These are phyloP conservation scores for Psittacus erithacus DNA, from an alignment of 2,113 vertebrate species.

Conservation along the genomic window DNA sequence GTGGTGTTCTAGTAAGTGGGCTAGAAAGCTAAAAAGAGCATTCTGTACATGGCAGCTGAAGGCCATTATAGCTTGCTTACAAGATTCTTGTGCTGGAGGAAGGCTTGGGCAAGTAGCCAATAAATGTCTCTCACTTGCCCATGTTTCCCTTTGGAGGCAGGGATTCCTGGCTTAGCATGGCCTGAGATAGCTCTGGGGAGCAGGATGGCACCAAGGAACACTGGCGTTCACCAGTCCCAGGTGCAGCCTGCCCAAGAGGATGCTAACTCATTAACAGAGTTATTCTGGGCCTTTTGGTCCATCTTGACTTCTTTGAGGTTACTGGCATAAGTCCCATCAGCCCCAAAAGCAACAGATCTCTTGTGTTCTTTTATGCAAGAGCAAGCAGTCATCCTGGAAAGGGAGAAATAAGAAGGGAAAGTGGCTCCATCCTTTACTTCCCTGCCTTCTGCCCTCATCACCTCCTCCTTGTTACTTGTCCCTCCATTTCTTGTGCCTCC, in stretches of 20 bases:
- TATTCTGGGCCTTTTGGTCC: neutral
- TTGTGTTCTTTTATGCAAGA: neutral
- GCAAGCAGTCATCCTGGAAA: neutral
- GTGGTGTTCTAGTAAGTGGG: neutral
- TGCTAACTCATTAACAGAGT: neutral
- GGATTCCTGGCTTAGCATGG: neutral
- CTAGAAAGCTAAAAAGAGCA: conserved; percentile 42
- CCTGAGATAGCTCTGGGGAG: neutral
- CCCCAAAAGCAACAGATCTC: neutral
- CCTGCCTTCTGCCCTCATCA: neutral
- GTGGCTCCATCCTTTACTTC: neutral
- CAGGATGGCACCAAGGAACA: neutral
- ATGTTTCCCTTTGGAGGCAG: neutral
- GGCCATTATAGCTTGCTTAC: conserved; percentile 42
- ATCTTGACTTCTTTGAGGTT: neutral
- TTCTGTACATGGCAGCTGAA: conserved; percentile 15
- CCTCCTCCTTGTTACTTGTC: neutral
- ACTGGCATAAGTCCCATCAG: neutral
- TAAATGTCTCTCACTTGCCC: neutral
- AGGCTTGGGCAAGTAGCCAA: conserved; percentile 39
- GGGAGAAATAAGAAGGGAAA: neutral
- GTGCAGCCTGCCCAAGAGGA: neutral
- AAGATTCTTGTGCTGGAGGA: conserved; percentile 20
- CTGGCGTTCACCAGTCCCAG: neutral
- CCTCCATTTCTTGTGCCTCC: neutral